Conservation (phyloP, 2,888 invertebrate genomes). For the Tetrapedia diversipes region DNA sequence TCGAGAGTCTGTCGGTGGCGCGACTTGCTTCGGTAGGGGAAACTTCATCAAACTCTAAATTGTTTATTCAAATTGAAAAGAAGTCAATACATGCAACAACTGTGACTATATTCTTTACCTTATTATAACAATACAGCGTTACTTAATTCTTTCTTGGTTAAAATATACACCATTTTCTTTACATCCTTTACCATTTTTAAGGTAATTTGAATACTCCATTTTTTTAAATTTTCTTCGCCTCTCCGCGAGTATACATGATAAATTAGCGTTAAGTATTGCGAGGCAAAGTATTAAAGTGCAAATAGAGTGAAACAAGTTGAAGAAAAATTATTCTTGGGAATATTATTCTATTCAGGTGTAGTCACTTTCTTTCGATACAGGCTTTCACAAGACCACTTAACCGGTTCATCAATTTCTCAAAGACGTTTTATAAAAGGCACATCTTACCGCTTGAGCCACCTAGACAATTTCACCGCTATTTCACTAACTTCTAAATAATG, state of each 20-base stretch:
- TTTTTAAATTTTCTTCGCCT: too few relatives aligned
- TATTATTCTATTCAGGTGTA: background rate
- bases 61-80: background rate
- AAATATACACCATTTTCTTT: too few relatives aligned
- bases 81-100: background rate
- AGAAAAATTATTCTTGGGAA: background rate
- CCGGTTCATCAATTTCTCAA: conserved; percentile 21
- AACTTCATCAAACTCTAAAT: background rate
- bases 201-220: too few relatives aligned
- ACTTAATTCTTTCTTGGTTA: too few relatives aligned
- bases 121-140: too few relatives aligned
- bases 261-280: too few relatives aligned
- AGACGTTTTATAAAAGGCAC: background rate
- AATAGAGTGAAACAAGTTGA: background rate
- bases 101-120: background rate
- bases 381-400: conserved; percentile 8
- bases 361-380: background rate
- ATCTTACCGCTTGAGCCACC: background rate
- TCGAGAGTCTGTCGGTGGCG: background rate
- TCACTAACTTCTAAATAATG: too few relatives aligned
- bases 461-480: background rate
- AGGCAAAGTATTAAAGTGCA: background rate
- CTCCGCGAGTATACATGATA: too few relatives aligned
- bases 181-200: too few relatives aligned
- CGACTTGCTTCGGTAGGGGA: background rate